A percentile compares a stretch with the other conserved stretches of the same genome.
Evolutionary conservation across 2,797 vertebrate species (phyloP).

Genomic region (Salmo trutta): DNA sequence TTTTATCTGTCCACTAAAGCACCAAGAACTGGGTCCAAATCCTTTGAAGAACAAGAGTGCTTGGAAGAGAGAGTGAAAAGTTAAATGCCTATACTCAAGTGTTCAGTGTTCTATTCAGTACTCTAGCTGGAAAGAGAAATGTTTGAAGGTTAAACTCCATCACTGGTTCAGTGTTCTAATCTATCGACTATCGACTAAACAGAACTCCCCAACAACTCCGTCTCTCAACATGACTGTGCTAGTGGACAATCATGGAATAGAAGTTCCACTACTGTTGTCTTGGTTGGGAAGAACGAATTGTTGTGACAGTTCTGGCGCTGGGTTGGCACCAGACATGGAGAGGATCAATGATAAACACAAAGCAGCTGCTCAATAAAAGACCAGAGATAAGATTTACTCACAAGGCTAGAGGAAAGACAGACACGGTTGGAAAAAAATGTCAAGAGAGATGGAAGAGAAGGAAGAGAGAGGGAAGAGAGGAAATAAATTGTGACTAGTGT

Average conservation of each 20-base stretch:
- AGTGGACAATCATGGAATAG: conserved; percentile 20
- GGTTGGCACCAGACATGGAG: conserved; percentile 19
- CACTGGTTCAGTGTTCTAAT: background rate
- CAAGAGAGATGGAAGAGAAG: background rate
- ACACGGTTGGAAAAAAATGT: background rate
- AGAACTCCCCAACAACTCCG: background rate
- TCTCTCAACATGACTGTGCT: conserved; percentile 15
- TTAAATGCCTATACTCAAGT: no score
- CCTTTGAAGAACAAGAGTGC: background rate
- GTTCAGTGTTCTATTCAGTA: background rate
- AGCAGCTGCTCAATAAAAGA: conserved; percentile 36
- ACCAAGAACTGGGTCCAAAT: background rate
- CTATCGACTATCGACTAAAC: background rate
- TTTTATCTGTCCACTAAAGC: background rate
- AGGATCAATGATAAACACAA: conserved; percentile 40
- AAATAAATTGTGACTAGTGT: background rate
- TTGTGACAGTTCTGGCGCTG: conserved; percentile 42
- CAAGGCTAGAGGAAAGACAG: conserved; percentile 20
- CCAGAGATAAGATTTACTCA: conserved; percentile 33
- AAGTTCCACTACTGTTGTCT: conserved; percentile 23
- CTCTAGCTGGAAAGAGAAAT: background rate
- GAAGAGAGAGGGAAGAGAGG: background rate
- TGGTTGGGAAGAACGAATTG: conserved; percentile 28
- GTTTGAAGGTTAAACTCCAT: background rate
- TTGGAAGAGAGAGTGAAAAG: background rate